Conservation (phyloP, 2,797 vertebrate species). For the Masticophis lateralis region DNA sequence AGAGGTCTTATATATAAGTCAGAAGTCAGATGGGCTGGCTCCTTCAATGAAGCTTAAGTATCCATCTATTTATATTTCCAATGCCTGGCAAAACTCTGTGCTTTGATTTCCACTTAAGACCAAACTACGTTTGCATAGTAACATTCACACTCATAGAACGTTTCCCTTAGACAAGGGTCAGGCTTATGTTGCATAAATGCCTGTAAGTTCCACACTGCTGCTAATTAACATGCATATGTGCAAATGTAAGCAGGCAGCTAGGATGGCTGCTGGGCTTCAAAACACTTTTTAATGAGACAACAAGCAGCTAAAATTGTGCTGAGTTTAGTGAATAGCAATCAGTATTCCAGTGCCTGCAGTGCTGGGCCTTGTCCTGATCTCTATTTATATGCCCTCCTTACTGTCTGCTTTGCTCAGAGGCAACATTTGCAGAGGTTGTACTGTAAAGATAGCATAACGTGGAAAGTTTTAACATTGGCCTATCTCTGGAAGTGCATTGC, state of each 20-base stretch:
- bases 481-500: not conserved
- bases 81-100: no score
- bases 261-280: slow-evolving; percentile 1
- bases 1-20: not conserved
- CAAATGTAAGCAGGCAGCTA: slow-evolving; percentile 4
- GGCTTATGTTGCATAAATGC: not conserved
- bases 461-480: not conserved
- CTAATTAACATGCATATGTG: slow-evolving; percentile 12
- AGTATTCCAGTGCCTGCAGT: not conserved
- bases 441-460: slow-evolving; percentile 10
- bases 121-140: not conserved
- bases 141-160: not conserved
- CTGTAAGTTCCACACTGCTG: no score
- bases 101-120: not conserved
- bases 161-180: not conserved
- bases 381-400: slow-evolving; percentile 20
- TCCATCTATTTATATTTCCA: not conserved
- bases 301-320: not conserved
- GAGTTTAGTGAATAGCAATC: not conserved
- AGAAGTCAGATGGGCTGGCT: not conserved
- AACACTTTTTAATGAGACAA: slow-evolving; percentile 19
- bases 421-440: slow-evolving; percentile 7
- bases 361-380: not conserved
- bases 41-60: not conserved
- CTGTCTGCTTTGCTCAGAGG: slow-evolving; percentile 26